These are phyloP conservation scores for Trichonephila inaurata DNA, from an alignment of 1,140 invertebrate species.

Conservation along the genomic window DNA sequence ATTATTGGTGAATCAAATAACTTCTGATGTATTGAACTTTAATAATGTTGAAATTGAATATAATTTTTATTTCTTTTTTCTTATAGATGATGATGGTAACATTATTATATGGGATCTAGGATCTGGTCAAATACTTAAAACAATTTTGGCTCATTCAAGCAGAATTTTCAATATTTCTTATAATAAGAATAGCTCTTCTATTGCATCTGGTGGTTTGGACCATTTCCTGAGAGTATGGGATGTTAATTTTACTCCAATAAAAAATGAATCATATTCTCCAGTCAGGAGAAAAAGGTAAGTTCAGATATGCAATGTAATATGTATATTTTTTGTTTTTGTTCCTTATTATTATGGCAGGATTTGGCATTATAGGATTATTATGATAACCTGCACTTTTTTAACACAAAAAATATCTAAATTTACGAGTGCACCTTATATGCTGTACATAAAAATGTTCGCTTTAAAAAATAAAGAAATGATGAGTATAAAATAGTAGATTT, in stretches of 20 bases:
- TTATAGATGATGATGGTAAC: conserved; percentile 81
- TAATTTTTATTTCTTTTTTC: not conserved
- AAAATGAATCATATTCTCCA: too few relatives aligned
- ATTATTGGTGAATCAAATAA: too few relatives aligned
- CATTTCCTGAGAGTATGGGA: conserved; percentile 85
- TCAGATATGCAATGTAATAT: not conserved
- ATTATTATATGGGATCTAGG: conserved; percentile 87
- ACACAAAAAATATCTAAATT: too few relatives aligned
- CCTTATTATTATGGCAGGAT: too few relatives aligned
- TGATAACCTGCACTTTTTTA: too few relatives aligned
- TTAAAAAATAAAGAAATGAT: too few relatives aligned
- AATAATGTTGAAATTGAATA: not conserved
- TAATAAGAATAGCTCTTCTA: conserved; percentile 84
- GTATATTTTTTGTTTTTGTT: not conserved
- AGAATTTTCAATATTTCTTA: conserved; percentile 85
- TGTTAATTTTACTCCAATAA: not conserved
- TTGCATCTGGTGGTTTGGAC: conserved; percentile 85
- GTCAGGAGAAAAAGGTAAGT: not conserved
- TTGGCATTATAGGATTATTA: too few relatives aligned
- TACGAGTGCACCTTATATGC: too few relatives aligned
- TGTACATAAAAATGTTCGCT: too few relatives aligned
- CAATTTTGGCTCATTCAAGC: conserved; percentile 85
- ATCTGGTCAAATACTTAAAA: conserved; percentile 84
- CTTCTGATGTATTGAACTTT: too few relatives aligned
- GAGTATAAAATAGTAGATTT: too few relatives aligned